Evolutionary conservation across 1,140 invertebrate species (phyloP), one percentile per base, ranked within the genome.

Genomic region (Macrocentrus cingulum): DNA sequence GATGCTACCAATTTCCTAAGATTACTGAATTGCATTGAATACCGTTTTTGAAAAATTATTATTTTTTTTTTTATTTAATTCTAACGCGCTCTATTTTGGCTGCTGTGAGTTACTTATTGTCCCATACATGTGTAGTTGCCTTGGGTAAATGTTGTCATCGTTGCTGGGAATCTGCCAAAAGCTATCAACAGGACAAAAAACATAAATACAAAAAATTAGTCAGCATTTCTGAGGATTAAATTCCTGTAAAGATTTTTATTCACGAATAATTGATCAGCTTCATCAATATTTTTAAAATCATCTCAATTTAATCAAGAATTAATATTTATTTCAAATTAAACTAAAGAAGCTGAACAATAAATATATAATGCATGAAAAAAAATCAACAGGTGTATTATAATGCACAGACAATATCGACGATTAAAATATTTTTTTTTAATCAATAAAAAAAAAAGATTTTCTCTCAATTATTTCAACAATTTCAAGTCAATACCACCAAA

Each of bases 101-200:
- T 68, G 66, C 66, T 56, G 62, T 70, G 65, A 65, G 61, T 77
- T 77, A 78, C 72, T 77, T 67, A 74, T 61, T 71, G 59, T 72
- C 75, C 84, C 90, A 85, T 89, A 95, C 92, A 95, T 82, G 92
- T 94, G 74, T 92, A 94, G 72, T 85, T 91, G 70, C 92, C 91
- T 77, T 92, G 90, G 62, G 89, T 89, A 82, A 88, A 92, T 45
- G 86, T 85, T 56, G 87, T 84, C 76, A 91, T 88, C 75, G 89
- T 89, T 44, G 85, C 76, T 59, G 91, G 90, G 76, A 94, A 91
- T 75, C 91, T 89, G 62, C 89, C 92, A 74, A 91, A 83, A 68
- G 88, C 88, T 90, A 86, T 76, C 75, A 82, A 83, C 80, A 82
- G 84, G 80, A 83, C 81, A 82, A 75, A 79, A 81, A 81, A 75